A percentile compares a stretch with the other conserved stretches of the same genome.
These are phyloP conservation scores for Pseudorasbora parva DNA, from an alignment of 2,113 vertebrate species.

Conservation along the genomic window DNA sequence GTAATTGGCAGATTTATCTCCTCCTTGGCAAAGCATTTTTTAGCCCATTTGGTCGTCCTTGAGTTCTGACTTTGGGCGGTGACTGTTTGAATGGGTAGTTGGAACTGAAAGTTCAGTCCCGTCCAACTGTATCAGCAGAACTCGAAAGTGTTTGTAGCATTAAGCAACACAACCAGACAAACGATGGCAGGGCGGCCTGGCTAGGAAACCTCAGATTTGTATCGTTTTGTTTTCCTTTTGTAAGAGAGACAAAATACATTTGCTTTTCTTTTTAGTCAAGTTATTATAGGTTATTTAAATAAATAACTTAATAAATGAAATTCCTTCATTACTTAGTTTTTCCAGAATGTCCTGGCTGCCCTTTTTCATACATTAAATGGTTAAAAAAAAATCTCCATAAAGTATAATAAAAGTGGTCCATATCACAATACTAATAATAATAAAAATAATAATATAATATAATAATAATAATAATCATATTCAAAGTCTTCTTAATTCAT, in stretches of 20 bases:
- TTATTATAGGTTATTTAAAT: neutral
- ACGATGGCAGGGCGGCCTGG: neutral
- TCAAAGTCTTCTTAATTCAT: neutral
- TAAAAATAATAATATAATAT: too few species aligned
- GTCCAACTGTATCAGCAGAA: slow-evolving; percentile 36
- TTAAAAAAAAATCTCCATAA: neutral
- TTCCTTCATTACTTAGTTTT: neutral
- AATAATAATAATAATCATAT: neutral
- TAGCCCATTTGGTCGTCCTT: slow-evolving; percentile 84
- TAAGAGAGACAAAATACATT: too few species aligned
- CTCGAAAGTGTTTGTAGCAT: neutral
- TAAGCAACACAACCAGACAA: neutral
- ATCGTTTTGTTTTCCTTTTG: too few species aligned
- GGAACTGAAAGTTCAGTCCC: slow-evolving; percentile 33
- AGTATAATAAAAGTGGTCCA: neutral
- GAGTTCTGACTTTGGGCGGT: slow-evolving; percentile 85
- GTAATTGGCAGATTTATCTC: slow-evolving; percentile 99
- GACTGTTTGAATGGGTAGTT: slow-evolving; percentile 40
- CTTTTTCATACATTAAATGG: neutral
- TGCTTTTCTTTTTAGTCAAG: too few species aligned
- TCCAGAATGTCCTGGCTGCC: neutral
- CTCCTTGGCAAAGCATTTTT: slow-evolving; percentile 81
- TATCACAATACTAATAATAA: neutral
- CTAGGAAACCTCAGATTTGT: neutral
- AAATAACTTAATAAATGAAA: neutral